Base-by-base conservation (phyloP, 2,113 vertebrate species). In the Archocentrus centrarchus region DNA sequence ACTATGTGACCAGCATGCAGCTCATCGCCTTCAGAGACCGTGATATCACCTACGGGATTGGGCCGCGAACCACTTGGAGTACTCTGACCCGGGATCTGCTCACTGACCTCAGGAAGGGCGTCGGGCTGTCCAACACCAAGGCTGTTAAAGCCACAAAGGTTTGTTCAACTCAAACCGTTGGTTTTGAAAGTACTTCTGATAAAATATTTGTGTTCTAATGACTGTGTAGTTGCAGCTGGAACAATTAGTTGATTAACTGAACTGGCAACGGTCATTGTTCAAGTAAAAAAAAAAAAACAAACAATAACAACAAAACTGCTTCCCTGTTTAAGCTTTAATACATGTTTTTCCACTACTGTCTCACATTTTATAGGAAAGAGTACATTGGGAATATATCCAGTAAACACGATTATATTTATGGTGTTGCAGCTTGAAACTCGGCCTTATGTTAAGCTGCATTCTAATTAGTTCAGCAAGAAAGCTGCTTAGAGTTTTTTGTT, bases 71-170 rank as follows among this genome's bases (percentile, higher is more conserved):
- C 5, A 1, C 75, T n/a, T 99, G 98, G 98, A 98, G 96, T 95
- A 98, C 97, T 0, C 91, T 99, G 63, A 99, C 98, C 47, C 95
- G 98, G 1, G 98, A 99, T 92, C 96, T 99, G 50, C 90, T 99
- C 13, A 99, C 98, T 0, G 98, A 99, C 88, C 97, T 99, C 11
- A 96, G 97, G 75, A 99, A 99, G 79, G 98, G 98, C 2, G 96
- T 99, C 0, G 98, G 98, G 0, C 96, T 99, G 87, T 99, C 98
- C 11, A 98, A 97, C 95, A 99, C 98, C 0, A 99, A 99, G 94
- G 98, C 98, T 0, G 98, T 99, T 13, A 98, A 97, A 89, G 97
- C 97, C 39, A 99, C 98, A 41, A 99, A 97, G 94, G 94, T 95
- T 3, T 0, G 83, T 83, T 37, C 0, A 53, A 37, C 17, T 70